Evolutionary conservation across 2,888 invertebrate species (phyloP).

Genomic region (Cheilosia grossa): DNA sequence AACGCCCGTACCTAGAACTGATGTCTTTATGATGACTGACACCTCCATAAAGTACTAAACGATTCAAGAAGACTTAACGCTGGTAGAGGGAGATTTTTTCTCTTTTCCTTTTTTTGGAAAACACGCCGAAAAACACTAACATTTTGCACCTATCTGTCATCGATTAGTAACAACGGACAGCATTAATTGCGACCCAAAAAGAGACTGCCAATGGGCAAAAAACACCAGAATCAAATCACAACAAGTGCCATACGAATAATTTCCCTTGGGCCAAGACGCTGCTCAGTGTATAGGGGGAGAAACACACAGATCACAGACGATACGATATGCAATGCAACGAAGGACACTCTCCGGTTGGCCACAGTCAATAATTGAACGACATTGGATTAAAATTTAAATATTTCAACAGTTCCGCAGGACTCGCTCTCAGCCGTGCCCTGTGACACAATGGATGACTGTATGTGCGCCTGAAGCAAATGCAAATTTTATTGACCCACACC

Average conservation of each 20-base stretch:
- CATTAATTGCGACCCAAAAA: slow-evolving; percentile 57
- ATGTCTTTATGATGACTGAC: slow-evolving; percentile 61
- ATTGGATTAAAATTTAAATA: slow-evolving; percentile 74
- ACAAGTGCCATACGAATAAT: slow-evolving; percentile 64
- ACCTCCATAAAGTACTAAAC: slow-evolving; percentile 75
- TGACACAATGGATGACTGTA: slow-evolving; percentile 58
- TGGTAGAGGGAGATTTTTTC: neutral
- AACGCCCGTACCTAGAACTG: slow-evolving; percentile 65
- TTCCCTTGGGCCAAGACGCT: slow-evolving; percentile 63
- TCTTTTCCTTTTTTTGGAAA: neutral
- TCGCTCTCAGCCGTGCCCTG: neutral
- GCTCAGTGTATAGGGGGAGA: slow-evolving; percentile 24
- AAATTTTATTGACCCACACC: slow-evolving; percentile 65
- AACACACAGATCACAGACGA: neutral
- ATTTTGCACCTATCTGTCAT: slow-evolving; percentile 50
- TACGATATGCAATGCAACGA: slow-evolving; percentile 45
- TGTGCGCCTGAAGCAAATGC: slow-evolving; percentile 51
- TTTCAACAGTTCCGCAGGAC: slow-evolving; percentile 66
- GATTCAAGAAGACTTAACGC: slow-evolving; percentile 54
- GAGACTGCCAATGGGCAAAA: neutral
- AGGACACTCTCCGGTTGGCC: slow-evolving; percentile 65
- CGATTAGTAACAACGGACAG: slow-evolving; percentile 62
- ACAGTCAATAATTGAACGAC: slow-evolving; percentile 74
- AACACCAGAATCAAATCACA: slow-evolving; percentile 39
- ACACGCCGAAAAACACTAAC: slow-evolving; percentile 3